Conservation (phyloP, 2,888 invertebrate genomes). For the Onchidella celtica region DNA sequence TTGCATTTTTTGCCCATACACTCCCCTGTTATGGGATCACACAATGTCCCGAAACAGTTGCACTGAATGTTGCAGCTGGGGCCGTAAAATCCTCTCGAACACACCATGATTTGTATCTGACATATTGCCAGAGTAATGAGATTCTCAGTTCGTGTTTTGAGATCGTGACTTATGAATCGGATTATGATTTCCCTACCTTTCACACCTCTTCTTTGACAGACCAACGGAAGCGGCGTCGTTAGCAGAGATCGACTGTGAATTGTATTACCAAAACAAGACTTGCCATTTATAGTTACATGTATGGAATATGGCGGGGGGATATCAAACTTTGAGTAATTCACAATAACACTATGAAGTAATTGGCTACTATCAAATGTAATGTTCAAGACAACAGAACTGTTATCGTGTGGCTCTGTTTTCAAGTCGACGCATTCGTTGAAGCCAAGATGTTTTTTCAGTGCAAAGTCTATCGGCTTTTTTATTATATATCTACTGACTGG, state of each 20-base stretch:
- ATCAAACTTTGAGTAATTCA: constrained; percentile 20
- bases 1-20: neutral
- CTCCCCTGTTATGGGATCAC: constrained; percentile 18
- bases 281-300: constrained; percentile 10
- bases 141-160: too few species aligned
- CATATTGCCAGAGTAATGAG: neutral
- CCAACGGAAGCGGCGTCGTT: neutral
- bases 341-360: neutral
- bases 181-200: neutral
- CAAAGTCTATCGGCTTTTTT: too few species aligned
- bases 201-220: neutral
- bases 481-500: too few species aligned
- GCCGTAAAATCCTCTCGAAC: constrained; percentile 29
- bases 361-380: neutral
- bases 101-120: neutral
- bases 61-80: neutral
- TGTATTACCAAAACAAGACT: constrained; percentile 22
- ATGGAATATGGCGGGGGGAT: constrained; percentile 28
- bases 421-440: neutral
- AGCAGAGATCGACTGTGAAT: neutral
- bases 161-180: neutral
- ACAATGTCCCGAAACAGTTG: constrained; percentile 14
- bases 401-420: neutral
- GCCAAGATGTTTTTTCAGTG: too few species aligned
- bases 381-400: neutral